Base-by-base conservation (phyloP, 2,888 invertebrate species). In the Drosophila conformis region DNA sequence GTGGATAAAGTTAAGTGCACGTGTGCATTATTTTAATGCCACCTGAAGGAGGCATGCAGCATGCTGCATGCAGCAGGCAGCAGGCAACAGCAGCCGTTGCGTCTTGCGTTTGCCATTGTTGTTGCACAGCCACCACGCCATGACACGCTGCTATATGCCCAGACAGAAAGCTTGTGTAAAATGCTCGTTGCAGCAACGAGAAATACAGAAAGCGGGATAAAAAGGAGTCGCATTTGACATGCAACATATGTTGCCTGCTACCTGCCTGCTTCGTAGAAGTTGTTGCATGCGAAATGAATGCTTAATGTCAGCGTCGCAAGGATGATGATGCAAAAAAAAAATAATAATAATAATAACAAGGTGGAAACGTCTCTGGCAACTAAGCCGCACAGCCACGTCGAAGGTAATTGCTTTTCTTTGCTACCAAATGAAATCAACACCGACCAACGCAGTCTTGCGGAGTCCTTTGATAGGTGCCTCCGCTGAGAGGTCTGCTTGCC, bases 1-100 rank as follows among this genome's bases (percentile, higher is more conserved):
- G 87, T 85, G 91, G 82, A 91, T 91, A 89, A 87, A 91, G 89
- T 90, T 91, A 87, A 92, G 92, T 91, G 90, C 89, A 91, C 87
- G 90, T 92, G 90, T 92, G 90, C 91, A 92, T 92, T 92, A 92
- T 92, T 91, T 91, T 92, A 92, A 90, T 91, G 92, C 88, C 86
- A 91, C 90, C 92, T 92, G 87, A 91, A 91, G 91, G 80, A 90
- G 90, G 18, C 27, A 29, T 64, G 69, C 81, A 46, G 21, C 46
- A 13, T 13, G 42, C 42, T 21, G 90, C 87, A 77, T 11, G 53
- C 11, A n/a, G 18, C 8, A 36, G 68, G 69, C 77, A 38, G 89
- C 87, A 82, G 29, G 48, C 18, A 11, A 6, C 21, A 29, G 72
- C 81, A 63, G 68, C 72, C 72, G 61, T 64, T 69, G 56, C 69